Base-by-base conservation (phyloP, 2,797 vertebrate genomes). In the Orestias chungarensis region DNA sequence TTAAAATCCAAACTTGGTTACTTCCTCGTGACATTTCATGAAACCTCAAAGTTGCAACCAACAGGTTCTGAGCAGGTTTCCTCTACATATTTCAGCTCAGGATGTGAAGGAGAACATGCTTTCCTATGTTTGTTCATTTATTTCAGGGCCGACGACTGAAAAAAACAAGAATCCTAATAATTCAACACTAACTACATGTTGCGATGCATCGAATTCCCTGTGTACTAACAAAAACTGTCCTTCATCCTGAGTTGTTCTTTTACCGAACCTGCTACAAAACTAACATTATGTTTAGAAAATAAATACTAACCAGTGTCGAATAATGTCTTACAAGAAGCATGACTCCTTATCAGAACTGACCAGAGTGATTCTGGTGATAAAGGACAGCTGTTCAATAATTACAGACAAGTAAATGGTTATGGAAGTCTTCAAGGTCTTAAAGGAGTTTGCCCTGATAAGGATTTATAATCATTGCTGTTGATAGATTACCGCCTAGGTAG, bases 271-370 rank as follows among this genome's bases (percentile, higher is more conserved):
- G 38, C 82, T 79, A 57, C 44, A 44, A 64, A 74, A 42, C 89
- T 93, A 93, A 94, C 91, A 65, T 59, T 82, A 77, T 85, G 71
- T 67, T 57, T 71, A 81, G 71, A 68, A 68, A 81, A 79, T 82
- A 31, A 76, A 69, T 83, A 61, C 75, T 74, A 64, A 61, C 86
- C 61, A 44, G 68, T 64, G 12, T 27, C 70, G 66, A 73, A 67
- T 75, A 49, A 61, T 18, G 29, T 25, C 70, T 77, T 40, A 80
- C 73, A 55, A 50, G 55, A 74, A 52, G 75, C 73, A 75, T 85
- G 79, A 87, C 81, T 86, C 67, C 76, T 62, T 75, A 68, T 83
- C 78, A 10, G 84, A 84, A 92, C 89, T 78, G 82, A 81, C 71
- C 10, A n/a, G 40, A 80, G 52, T 80, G 83, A 75, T 79, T 68